Base-by-base conservation (phyloP, 1,140 invertebrate genomes). In the Xylocopa sonorina region DNA sequence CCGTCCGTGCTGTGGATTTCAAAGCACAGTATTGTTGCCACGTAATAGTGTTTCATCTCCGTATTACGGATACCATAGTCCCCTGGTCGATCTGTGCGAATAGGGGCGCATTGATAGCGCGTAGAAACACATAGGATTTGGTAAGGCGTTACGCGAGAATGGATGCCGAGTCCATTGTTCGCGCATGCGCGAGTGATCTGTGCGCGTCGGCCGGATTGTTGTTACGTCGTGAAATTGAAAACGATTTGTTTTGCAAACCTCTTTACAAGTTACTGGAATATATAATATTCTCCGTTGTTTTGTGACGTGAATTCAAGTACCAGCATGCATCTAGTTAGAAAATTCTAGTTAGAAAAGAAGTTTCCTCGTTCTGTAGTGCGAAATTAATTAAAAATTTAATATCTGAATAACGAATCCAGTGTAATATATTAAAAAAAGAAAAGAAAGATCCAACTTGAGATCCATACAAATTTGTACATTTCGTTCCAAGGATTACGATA, bases 1-100 rank as follows among this genome's bases (percentile, higher is more conserved):
- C 41, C 43, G 24, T 24, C 9, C 66, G 66, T 71, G n/a, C 66
- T 71, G 75, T 68, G 75, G 71, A 71, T 78, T 58, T 51, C 66
- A 78, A 71, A 77, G 66, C 75, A 38, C 24, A 1, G 53, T 21
- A 78, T 78, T 78, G 75, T 71, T 24, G 46, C 32, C 24, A 3
- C 18, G 34, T 78, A 78, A 78, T 62, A 38, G 46, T 32, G 75
- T 78, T 78, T 71, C 75, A 51, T 78, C 75, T 71, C 53, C 24
- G 50, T 71, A 60, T 71, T 78, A 78, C 66, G 32, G 55, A 41
- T 71, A 68, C 63, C 64, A 38, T 58, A 41, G 75, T 38, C 43
- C 63, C 27, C 51, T 46, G n/a, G 24, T 50, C 34, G 24, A 60
- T 46, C n/a, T 7, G 1, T 1, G 51, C 29, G 53, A 64, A 55